Evolutionary conservation across 1,140 invertebrate species (phyloP).

Genomic region (Apolygus lucorum): DNA sequence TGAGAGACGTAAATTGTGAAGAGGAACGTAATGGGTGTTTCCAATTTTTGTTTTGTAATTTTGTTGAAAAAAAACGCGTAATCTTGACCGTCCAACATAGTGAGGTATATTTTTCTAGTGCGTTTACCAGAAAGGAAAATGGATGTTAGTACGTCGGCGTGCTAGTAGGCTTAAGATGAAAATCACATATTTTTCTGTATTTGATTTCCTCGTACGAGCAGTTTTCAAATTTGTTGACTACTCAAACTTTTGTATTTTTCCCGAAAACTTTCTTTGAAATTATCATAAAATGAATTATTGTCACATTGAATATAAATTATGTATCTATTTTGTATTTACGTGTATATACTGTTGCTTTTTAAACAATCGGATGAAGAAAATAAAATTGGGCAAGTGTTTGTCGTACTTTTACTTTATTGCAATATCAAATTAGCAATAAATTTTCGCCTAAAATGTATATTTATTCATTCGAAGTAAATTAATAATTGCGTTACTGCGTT

Average conservation of each 20-base stretch:
- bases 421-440: background rate
- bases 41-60: background rate
- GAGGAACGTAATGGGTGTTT: background rate
- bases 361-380: background rate
- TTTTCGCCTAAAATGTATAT: background rate
- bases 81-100: conserved; percentile 4
- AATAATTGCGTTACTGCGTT: background rate
- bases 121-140: conserved; percentile 2
- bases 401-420: background rate
- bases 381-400: background rate
- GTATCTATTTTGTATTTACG: background rate
- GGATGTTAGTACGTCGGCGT: background rate
- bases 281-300: background rate
- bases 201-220: too few relatives aligned
- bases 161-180: too few relatives aligned
- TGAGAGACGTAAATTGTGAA: background rate
- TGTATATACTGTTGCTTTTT: background rate
- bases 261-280: background rate
- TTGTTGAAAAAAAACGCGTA: background rate
- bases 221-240: background rate
- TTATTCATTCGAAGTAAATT: background rate
- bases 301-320: background rate
- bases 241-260: too few relatives aligned
- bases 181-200: conserved; percentile 1
- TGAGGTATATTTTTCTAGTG: conserved; percentile 11